Percentiles rank a stretch among this genome's conserved stretches.
Conservation (phyloP, 92 coral and sea anemone genomes). For the Epizoanthus rinbou region DNA sequence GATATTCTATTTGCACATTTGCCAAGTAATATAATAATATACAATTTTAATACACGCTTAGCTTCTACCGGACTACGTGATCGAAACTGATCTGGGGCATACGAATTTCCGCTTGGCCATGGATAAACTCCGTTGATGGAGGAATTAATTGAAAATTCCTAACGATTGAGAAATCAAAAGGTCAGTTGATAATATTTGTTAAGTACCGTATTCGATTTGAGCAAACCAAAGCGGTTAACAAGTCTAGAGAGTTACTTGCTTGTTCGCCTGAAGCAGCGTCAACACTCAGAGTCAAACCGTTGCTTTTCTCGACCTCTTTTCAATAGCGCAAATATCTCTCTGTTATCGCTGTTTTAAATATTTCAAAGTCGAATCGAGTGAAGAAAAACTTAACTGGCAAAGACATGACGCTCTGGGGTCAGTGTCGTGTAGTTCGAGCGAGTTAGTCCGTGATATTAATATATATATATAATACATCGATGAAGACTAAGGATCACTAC, state of each 20-base stretch:
- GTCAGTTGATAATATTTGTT: constrained; percentile 4
- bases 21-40: constrained; percentile 16
- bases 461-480: neutral
- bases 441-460: too few species aligned
- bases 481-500: neutral
- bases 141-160: neutral
- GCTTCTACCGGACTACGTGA: neutral
- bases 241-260: neutral
- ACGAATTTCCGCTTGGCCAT: neutral
- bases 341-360: too few species aligned
- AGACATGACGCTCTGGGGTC: too few species aligned
- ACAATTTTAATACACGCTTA: neutral
- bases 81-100: neutral
- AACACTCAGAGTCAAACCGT: neutral
- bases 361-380: too few species aligned
- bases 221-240: neutral
- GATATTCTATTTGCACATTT: neutral
- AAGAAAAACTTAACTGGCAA: too few species aligned
- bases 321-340: too few species aligned
- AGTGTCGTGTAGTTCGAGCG: too few species aligned
- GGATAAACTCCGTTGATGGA: neutral
- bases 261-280: neutral
- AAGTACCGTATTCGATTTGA: neutral
- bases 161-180: neutral
- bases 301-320: neutral